These are phyloP conservation scores for Phlogophora meticulosa DNA, from an alignment of 2,888 invertebrate genomes.

Conservation along the genomic window DNA sequence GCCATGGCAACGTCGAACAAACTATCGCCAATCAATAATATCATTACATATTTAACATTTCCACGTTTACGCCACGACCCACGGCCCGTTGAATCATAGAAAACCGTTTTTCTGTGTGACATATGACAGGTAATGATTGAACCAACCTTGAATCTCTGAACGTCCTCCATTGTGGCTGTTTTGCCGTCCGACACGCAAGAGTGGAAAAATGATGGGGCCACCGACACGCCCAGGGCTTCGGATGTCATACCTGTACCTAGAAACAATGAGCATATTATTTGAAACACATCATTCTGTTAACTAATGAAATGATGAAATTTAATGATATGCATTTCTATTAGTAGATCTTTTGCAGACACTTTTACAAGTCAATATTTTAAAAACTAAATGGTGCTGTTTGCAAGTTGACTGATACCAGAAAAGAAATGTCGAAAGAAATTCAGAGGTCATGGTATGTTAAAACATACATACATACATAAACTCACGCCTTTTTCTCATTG, in stretches of 20 bases:
- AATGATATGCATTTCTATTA: too few species aligned
- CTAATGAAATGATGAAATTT: not conserved
- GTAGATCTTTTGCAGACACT: too few species aligned
- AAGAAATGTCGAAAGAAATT: too few species aligned
- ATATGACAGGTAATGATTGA: slow-evolving; percentile 59
- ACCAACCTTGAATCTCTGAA: slow-evolving; percentile 97
- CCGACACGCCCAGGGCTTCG: slow-evolving; percentile 98
- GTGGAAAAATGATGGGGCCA: slow-evolving; percentile 99
- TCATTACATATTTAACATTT: slow-evolving; percentile 59
- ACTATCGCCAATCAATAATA: slow-evolving; percentile 61
- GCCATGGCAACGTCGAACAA: slow-evolving; percentile 64
- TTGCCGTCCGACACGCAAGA: slow-evolving; percentile 98
- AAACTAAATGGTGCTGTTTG: too few species aligned
- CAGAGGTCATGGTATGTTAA: too few species aligned
- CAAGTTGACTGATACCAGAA: too few species aligned
- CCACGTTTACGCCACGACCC: slow-evolving; percentile 8
- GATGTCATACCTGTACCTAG: slow-evolving; percentile 97
- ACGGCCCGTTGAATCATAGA: slow-evolving; percentile 68
- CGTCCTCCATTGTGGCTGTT: slow-evolving; percentile 98
- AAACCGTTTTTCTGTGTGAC: slow-evolving; percentile 38
- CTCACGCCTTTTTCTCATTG: too few species aligned
- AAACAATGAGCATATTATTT: slow-evolving; percentile 60
- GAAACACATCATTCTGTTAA: slow-evolving; percentile 9
- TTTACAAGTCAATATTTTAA: too few species aligned
- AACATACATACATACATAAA: too few species aligned